Base-by-base conservation (phyloP, 2,113 vertebrate species). In the Dendropsophus ebraccatus region DNA sequence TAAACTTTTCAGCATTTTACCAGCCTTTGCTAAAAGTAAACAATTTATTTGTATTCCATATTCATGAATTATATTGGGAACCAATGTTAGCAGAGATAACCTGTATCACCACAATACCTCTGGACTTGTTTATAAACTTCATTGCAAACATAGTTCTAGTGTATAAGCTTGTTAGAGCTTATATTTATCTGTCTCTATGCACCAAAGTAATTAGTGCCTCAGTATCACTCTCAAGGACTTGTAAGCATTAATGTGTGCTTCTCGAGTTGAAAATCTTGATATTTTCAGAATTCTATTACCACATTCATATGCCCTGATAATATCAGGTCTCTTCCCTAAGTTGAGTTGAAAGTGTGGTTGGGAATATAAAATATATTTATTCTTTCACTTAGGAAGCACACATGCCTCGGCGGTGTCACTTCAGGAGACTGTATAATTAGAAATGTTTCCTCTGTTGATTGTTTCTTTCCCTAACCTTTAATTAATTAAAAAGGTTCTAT, bases 401-500 rank as follows among this genome's bases (percentile, higher is more conserved):
- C 32, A 70, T 17, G 41, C 32, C 8, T 70, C 41, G 19, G 19
- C 67, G 41, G 12, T 70, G 35, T 70, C 67, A 70, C 67, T 37
- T 70, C 17, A 23, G 67, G 67, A 70, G 67, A 70, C 32, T 21
- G 32, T 70, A 70, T 70, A 70, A 70, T 70, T 70, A 70, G 67
- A 70, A 70, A 70, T 70, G 32, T 41, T 70, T 70, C 67, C 67
- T 37, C 67, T 70, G 67, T 70, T 70, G 67, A 70, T 70, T 70
- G 67, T 41, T 70, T 70, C 67, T 23, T 37, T 70, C 67, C 67
- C 21, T 41, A 41, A 70, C 67, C 67, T 70, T 70, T 41, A 70
- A 70, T 70, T 37, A 70, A 70, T 70, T 70, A 70, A 37, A 37
- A 70, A 70, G 8, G 5, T 70, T 41, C 10, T 70, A 23, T 37